Evolutionary conservation across 2,797 vertebrate species (phyloP), one percentile per base, ranked within the genome.

Genomic region (Acipenser ruthenus): DNA sequence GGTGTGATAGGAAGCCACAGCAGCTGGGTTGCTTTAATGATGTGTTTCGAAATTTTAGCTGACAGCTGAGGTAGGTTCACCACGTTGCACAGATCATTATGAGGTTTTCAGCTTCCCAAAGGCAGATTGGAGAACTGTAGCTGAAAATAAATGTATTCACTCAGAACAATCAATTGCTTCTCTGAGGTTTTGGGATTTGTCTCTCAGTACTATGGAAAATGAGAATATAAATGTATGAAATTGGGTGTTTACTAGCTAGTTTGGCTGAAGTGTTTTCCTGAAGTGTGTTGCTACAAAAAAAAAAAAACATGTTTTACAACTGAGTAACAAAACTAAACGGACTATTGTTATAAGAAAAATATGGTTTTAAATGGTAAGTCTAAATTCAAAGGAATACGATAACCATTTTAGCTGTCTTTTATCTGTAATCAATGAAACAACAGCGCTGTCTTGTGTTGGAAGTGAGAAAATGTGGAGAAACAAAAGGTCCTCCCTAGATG

Each of bases 31-130:
- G 2, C 4, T 62, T 76, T 75, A 68, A 65, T 65, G 65, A 71
- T 69, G 75, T 76, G 1, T 70, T 78, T 62, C 69, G 12, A 72
- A 73, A 78, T 68, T 65, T 12, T 67, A 53, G 55, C 70, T 78
- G 73, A 69, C 62, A 77, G 51, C 1, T 60, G 49, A 73, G 63
- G 15, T 69, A 56, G 69, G 48, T 72, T 67, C 67, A 65, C 49
- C n/a, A 64, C 62, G 47, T 68, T 68, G 68, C 9, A 53, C 62
- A 64, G 67, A 78, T 69, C 60, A 65, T 71, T 68, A 71, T 69
- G 53, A 77, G 10, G n/a, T 64, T 72, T 64, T 73, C 59, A 1
- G 72, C 67, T 48, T 72, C 65, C 51, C 47, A 67, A 6, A 60
- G 60, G 51, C 10, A 67, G 1, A 1, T 68, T 63, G 63, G 63